These are phyloP conservation scores for Spheniscus mendiculus DNA, from an alignment of 2,113 vertebrate species.

Conservation along the genomic window DNA sequence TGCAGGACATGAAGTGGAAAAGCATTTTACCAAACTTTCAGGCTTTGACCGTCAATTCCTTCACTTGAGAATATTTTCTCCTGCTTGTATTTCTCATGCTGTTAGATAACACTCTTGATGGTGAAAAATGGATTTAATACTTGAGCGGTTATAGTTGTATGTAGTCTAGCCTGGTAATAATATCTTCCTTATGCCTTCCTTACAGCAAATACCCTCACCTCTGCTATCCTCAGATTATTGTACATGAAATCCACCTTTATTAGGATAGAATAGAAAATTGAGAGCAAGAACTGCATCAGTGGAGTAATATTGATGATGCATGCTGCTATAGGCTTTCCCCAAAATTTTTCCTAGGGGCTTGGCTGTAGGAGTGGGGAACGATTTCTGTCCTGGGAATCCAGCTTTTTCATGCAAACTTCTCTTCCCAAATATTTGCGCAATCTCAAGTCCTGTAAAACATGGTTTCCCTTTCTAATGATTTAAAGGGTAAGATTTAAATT, in stretches of 20 bases:
- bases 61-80: constrained; percentile 29
- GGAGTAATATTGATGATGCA: background rate
- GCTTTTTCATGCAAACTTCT: background rate
- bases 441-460: background rate
- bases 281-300: background rate
- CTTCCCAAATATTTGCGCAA: background rate
- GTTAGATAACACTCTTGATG: background rate
- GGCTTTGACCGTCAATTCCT: constrained; percentile 30
- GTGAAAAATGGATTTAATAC: constrained; percentile 50
- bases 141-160: background rate
- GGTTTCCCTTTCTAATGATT: background rate
- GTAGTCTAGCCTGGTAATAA: background rate
- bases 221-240: background rate
- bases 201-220: background rate
- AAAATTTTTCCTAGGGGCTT: background rate
- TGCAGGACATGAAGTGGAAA: constrained; percentile 55
- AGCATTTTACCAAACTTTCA: constrained; percentile 54
- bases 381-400: background rate
- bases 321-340: background rate
- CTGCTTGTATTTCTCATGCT: background rate
- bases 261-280: background rate
- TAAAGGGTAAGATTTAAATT: background rate
- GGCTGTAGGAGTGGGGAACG: background rate
- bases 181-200: background rate
- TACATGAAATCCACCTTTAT: background rate